Conservation (phyloP, 2,888 invertebrate genomes). For the Torymus tubicola region DNA sequence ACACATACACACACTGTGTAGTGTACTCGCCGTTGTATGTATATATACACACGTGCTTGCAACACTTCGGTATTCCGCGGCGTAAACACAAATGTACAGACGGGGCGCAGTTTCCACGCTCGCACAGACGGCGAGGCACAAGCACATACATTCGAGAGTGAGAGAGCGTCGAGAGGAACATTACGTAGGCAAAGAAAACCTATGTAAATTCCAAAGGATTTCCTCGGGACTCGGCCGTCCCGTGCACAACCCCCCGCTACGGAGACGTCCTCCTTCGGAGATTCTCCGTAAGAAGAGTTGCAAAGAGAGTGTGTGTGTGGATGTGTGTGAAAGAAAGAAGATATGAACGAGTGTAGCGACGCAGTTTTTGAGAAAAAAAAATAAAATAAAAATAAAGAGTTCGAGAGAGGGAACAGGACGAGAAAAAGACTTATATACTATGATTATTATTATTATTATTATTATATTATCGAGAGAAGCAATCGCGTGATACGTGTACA, state of each 20-base stretch:
- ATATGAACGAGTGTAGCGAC: conserved; percentile 26
- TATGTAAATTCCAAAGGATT: conserved; percentile 53
- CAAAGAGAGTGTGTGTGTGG: no score
- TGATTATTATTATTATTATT: neutral
- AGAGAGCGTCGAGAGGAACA: conserved; percentile 8
- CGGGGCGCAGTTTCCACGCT: no score
- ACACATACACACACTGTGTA: no score
- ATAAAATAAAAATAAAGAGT: neutral
- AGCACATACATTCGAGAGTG: conserved; percentile 6
- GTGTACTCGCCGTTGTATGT: neutral
- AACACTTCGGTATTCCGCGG: conserved; percentile 32
- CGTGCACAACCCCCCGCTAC: neutral
- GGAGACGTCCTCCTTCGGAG: neutral
- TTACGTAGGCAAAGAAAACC: conserved; percentile 44
- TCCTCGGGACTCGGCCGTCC: conserved; percentile 31
- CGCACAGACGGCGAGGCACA: conserved; percentile 1
- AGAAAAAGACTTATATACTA: neutral
- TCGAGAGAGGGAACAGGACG: conserved; percentile 7
- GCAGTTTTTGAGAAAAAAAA: conserved; percentile 35
- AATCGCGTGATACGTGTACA: no score
- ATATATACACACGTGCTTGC: conserved; percentile 6
- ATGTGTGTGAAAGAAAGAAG: neutral
- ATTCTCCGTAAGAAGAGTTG: conserved; percentile 39
- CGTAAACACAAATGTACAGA: conserved; percentile 29
- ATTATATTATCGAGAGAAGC: no score